A percentile compares a stretch with the other conserved stretches of the same genome.
Conservation (phyloP, 2,888 invertebrate genomes). For the Lasioglossum malachurum region DNA sequence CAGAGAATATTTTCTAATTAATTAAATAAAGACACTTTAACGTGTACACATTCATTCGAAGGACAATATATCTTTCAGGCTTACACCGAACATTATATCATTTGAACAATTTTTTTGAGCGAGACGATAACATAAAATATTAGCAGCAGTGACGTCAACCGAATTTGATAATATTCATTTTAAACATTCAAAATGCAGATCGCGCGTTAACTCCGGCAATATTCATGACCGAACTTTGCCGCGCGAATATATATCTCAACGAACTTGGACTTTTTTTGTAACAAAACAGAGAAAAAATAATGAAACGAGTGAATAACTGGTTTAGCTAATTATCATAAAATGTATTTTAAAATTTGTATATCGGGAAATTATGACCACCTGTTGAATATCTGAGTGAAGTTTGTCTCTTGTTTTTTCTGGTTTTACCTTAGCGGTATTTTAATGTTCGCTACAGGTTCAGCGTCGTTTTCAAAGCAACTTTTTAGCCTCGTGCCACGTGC, state of each 20-base stretch:
- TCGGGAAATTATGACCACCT: neutral
- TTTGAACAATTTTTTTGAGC: too few relatives aligned
- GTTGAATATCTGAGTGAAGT: neutral
- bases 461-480: neutral
- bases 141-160: neutral
- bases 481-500: neutral
- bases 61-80: neutral
- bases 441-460: neutral
- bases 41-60: neutral
- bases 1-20: neutral
- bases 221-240: neutral
- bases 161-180: neutral
- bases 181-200: neutral
- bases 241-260: neutral
- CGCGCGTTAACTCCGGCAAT: neutral
- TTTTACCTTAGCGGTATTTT: neutral
- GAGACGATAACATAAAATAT: neutral
- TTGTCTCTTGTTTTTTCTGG: neutral
- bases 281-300: neutral
- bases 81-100: too few relatives aligned
- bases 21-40: neutral
- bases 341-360: constrained; percentile 2
- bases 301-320: neutral
- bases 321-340: constrained; percentile 17
- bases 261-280: neutral